Evolutionary conservation across 2,797 vertebrate species (phyloP), one percentile per base, ranked within the genome.

Genomic region (Stomatorhinus walkeri): DNA sequence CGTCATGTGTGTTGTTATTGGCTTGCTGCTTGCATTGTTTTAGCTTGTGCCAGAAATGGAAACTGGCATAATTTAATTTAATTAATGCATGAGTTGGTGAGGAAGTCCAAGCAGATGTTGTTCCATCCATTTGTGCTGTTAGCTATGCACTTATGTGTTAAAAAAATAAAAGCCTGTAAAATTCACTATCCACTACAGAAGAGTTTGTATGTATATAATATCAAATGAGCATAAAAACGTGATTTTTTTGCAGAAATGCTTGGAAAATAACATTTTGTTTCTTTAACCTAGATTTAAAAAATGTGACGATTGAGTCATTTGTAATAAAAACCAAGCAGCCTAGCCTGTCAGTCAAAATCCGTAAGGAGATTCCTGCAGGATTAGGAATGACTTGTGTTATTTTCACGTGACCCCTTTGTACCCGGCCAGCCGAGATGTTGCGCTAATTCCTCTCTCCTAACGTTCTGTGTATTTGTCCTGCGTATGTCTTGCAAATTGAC

Each of bases 401-500:
- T 94, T 94, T 94, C 90, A 92, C 93, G 93, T 93, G 91, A 93
- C 91, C 92, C 94, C 93, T 91, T 91, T 94, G 94, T 92, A 92
- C 91, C 88, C 91, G 89, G 92, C 88, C 92, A 93, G 93, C 93
- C 94, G 94, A 94, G 93, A 16, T 94, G 93, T 92, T 94, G 91
- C 89, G 91, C 92, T 95, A 95, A 96, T 95, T 95, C 93, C 91
- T 92, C 92, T 93, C 88, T 90, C 91, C 92, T 91, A 94, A 95
- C 24, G 16, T 87, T 87, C 86, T 87, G 86, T 48, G 59, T 87
- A 51, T 43, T 94, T 94, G 93, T 93, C 92, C 89, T 90, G 93
- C 92, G 91, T 95, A 94, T 95, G 94, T 94, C 93, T 94, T 89
- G 91, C 91, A 96, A 95, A 95, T 96, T 95, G 94, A 93, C 93